Percentiles rank a stretch among this genome's conserved stretches.
These are phyloP conservation scores for Alca torda DNA, from an alignment of 2,797 vertebrate species.

Conservation along the genomic window DNA sequence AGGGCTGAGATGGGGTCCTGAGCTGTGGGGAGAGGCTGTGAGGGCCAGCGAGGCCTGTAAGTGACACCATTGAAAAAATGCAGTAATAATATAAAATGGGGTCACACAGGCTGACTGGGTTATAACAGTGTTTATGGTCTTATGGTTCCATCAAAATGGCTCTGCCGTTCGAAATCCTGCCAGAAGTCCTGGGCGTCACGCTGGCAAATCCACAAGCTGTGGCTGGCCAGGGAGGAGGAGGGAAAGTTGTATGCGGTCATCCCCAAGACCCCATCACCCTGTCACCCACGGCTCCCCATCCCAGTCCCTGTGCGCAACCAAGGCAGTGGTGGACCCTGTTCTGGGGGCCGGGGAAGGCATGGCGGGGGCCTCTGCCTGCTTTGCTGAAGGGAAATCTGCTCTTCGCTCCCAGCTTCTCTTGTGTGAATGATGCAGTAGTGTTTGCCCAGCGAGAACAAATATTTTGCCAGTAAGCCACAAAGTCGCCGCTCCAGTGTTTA, in stretches of 20 bases:
- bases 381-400: neutral
- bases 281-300: neutral
- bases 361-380: neutral
- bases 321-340: fast-evolving
- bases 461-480: neutral
- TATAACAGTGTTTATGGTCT: neutral
- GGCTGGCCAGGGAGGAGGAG: neutral
- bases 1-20: neutral
- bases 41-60: neutral
- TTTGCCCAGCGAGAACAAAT: neutral
- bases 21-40: neutral
- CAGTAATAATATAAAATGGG: neutral
- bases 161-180: neutral
- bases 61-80: neutral
- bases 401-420: neutral
- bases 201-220: neutral
- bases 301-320: neutral
- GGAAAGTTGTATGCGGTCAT: neutral
- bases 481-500: neutral
- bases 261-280: neutral
- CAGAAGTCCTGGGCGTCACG: fast-evolving
- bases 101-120: neutral
- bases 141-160: fast-evolving
- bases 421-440: neutral
- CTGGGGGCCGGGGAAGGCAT: fast-evolving